Base-by-base conservation (phyloP, 2,888 invertebrate species). In the Heteromyza rotundicornis region DNA sequence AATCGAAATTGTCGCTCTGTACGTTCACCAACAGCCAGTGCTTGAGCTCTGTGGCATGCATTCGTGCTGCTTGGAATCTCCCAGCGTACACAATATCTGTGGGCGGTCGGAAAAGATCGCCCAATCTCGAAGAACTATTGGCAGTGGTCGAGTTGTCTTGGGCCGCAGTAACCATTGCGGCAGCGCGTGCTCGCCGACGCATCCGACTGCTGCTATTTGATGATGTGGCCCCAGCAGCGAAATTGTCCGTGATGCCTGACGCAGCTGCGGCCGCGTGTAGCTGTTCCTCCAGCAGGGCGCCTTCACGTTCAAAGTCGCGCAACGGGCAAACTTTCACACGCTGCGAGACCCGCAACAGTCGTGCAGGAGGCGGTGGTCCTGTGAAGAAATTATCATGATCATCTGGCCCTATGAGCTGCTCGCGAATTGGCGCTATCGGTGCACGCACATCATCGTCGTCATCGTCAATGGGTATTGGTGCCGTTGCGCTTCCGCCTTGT, bases 11-110 rank as follows among this genome's bases (percentile, higher is more conserved):
- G 22, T 87, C 86, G 78, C 89, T 87, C 76, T 91, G 90, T 8
- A 91, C 85, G 76, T 91, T 91, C 0, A 90, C 88, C 69, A 91
- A 82, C 22, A 91, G 75, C 91, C 91, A 91, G 60, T 86, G 86
- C 69, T 88, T 87, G 16, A 84, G 80, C 2, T 79, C 74, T 67
- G 86, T 84, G 60, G 89, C 85, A 52, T 82, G 83, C 58, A 87
- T 87, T 22, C 89, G 84, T 0, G 88, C 88, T 57, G 83, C 80
- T 22, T 85, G 75, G 62, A 90, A 87, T 3, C 87, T 84, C 14
- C 90, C 90, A 62, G 86, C 83, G 74, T 86, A 88, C 24, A 89
- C 85, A 49, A 91, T 83, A 71, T 90, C 89, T 60, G 88, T 84
- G 0, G 91, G 91, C 8, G 90, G 91, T 57, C 82, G 85, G 77